Evolutionary conservation across 2,113 vertebrate genomes (phyloP), one percentile per base, ranked within the genome.

Genomic region (Siniperca knerii): DNA sequence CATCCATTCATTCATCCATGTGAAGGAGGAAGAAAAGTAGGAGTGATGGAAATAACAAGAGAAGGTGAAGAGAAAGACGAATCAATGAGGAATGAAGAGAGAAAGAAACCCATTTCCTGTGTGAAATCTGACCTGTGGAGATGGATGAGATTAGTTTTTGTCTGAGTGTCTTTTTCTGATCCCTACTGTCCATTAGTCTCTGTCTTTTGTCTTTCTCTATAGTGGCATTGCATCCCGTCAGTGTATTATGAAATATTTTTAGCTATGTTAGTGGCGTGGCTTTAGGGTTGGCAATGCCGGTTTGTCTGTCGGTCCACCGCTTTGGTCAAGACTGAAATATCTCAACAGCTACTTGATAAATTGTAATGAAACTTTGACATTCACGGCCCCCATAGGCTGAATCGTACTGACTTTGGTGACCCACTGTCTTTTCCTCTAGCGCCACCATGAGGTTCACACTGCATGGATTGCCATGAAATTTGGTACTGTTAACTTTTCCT

Each of bases 111-210:
- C 81, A 89, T 90, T 90, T 93, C 88, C 87, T 83, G 77, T 80
- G 84, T 83, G 90, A 92, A 90, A 92, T 69, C 72, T 79, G 82
- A 93, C 78, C 91, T 60, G 65, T 15, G 82, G 46, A 73, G 92
- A 90, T 81, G 77, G 93, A 92, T 90, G 89, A 89, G 85, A 87
- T 94, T 54, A 55, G 74, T 92, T 89, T 88, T 81, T 82, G 80
- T 85, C 83, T 62, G 64, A 57, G 77, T 73, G 54, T 83, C 76
- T 75, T 84, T 84, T 88, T 79, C 68, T 91, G 82, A 79, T 57
- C n/a, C 52, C 40, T 46, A 0, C 77, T 72, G 58, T 84, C 76
- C 84, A 83, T 90, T 78, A 37, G 70, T 90, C 84, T 86, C 42
- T 5, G 12, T 86, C 29, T 66, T 18, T 76, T 64, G 10, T 75